phyloP scores from a whole-genome alignment of 1,140 invertebrate species.

The Drosophila novamexicana region DNA sequence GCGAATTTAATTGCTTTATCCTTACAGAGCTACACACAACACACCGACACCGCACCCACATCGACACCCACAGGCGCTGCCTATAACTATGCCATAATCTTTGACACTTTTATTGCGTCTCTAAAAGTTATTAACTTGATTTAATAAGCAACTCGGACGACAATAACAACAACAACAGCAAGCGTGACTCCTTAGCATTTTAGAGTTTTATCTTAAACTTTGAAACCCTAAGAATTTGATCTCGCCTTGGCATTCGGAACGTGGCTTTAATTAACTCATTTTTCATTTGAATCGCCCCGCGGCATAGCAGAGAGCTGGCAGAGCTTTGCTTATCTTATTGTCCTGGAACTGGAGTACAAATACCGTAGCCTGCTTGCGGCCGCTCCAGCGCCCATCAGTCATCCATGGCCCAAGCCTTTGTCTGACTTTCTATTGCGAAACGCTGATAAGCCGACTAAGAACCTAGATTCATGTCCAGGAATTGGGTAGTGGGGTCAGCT shows the following conservation, averaged over 20 bases:
- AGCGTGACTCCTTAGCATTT: constrained; percentile 69
- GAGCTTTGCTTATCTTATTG: constrained; percentile 71
- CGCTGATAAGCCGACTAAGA: constrained; percentile 54
- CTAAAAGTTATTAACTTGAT: constrained; percentile 84
- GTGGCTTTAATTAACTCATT: constrained; percentile 84
- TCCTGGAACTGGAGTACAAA: constrained; percentile 31
- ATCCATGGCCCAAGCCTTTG: constrained; percentile 65
- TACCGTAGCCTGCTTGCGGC: constrained; percentile 42
- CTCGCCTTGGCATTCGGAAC: constrained; percentile 66
- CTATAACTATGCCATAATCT: constrained; percentile 82
- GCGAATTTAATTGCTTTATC: constrained; percentile 81
- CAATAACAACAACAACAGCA: constrained; percentile 5
- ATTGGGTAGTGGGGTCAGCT: constrained; percentile 1
- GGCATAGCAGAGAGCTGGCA: constrained; percentile 9
- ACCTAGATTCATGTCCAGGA: neutral
- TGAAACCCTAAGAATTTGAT: constrained; percentile 67
- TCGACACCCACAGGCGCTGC: constrained; percentile 6
- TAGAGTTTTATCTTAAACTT: constrained; percentile 71
- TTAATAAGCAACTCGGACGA: constrained; percentile 75
- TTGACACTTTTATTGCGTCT: constrained; percentile 83
- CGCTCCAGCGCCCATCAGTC: constrained; percentile 63
- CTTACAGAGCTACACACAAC: constrained; percentile 11
- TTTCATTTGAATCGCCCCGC: constrained; percentile 76
- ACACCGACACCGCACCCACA: neutral
- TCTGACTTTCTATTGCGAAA: constrained; percentile 24